phyloP scores from a whole-genome alignment of 2,113 vertebrate species.

The Pagrus major region DNA sequence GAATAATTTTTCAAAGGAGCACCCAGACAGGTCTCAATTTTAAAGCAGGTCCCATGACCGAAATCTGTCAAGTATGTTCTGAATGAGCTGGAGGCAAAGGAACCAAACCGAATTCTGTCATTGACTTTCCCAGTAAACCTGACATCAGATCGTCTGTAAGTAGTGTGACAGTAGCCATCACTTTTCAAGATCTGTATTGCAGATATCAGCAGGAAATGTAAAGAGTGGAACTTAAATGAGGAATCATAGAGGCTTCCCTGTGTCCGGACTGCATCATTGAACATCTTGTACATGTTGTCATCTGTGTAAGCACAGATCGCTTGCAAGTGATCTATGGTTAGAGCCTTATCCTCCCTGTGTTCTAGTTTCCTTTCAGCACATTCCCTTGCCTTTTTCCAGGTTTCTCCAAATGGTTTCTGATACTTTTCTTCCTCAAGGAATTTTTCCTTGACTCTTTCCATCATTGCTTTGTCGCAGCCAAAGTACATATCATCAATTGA shows the following conservation, averaged over 20 bases:
- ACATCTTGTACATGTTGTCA: fast-evolving
- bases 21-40: constrained; percentile 35
- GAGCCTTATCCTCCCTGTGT: fast-evolving
- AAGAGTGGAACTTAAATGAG: constrained; percentile 3
- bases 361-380: fast-evolving
- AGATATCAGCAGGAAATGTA: constrained; percentile 31
- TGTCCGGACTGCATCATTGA: neutral
- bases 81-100: constrained; percentile 13
- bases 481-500: constrained; percentile 47
- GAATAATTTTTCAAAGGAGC: constrained; percentile 21
- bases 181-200: constrained; percentile 22
- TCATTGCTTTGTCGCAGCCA: neutral
- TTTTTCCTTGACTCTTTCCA: fast-evolving
- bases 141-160: neutral
- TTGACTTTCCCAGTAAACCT: neutral
- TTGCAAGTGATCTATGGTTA: neutral
- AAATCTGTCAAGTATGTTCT: fast-evolving
- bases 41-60: constrained; percentile 21
- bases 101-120: constrained; percentile 16
- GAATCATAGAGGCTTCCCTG: fast-evolving
- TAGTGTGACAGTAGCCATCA: neutral
- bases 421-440: neutral
- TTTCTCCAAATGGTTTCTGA: fast-evolving
- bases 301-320: constrained; percentile 38
- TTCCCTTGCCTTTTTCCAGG: fast-evolving